phyloP scores from a whole-genome alignment of 1,140 invertebrate species.

The Anagrus nilaparvatae region DNA sequence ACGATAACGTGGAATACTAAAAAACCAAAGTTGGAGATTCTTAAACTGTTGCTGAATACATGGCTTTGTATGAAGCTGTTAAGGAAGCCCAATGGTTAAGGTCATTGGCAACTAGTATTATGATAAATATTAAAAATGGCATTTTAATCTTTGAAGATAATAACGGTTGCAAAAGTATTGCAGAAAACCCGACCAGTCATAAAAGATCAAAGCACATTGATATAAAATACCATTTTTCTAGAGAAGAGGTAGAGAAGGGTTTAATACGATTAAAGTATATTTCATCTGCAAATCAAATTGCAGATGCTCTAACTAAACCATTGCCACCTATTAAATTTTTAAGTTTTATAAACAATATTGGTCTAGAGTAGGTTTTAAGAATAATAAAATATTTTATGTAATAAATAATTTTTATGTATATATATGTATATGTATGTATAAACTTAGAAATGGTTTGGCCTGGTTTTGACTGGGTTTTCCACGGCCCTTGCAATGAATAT shows the following conservation, averaged over 20 bases:
- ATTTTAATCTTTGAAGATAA: slow-evolving; percentile 10
- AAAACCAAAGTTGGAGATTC: slow-evolving; percentile 24
- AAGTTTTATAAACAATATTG: too few species aligned
- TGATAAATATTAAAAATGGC: background rate
- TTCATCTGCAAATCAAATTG: too few species aligned
- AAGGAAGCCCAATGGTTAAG: slow-evolving; percentile 22
- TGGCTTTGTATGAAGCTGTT: slow-evolving; percentile 26
- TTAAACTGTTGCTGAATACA: slow-evolving; percentile 17
- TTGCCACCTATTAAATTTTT: too few species aligned
- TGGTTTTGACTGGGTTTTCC: too few species aligned
- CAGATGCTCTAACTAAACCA: too few species aligned
- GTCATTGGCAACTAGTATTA: slow-evolving; percentile 7
- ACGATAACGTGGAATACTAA: slow-evolving; percentile 23
- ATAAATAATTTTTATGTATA: too few species aligned
- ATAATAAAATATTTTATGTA: too few species aligned
- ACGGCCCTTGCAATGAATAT: too few species aligned
- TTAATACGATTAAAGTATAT: slow-evolving; percentile 8
- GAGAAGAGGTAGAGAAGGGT: slow-evolving; percentile 10
- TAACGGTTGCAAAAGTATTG: slow-evolving; percentile 8
- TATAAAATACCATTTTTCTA: slow-evolving; percentile 14
- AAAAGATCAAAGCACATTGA: slow-evolving; percentile 14
- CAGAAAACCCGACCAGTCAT: slow-evolving; percentile 7
- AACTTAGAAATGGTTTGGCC: too few species aligned
- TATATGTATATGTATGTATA: too few species aligned
- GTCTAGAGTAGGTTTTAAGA: too few species aligned